Evolutionary conservation across 2,888 invertebrate genomes (phyloP), one percentile per base, ranked within the genome.

Genomic region (Cynaeus angustus): DNA sequence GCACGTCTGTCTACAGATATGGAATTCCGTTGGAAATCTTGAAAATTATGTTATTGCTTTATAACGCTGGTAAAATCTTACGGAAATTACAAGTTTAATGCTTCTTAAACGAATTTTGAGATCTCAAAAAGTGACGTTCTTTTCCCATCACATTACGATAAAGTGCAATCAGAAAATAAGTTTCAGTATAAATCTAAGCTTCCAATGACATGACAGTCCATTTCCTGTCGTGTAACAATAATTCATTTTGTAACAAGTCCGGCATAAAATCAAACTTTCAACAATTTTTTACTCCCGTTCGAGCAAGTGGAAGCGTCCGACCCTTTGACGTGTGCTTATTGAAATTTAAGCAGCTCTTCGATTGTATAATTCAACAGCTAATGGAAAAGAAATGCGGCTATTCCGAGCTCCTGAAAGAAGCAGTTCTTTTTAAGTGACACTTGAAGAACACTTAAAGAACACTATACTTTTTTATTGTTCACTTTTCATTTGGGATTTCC

Each of bases 351-450:
- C 70, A 74, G 75, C 72, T 68, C 74, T 73, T 38, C 78, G 73
- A 75, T 77, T 79, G 78, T 76, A 79, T 80, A 78, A 80, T 80
- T 80, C 77, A 79, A 73, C 46, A 38, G 28, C 70, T 66, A 70
- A 70, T 70, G 70, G 70, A 70, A 69, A 66, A 66, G 66, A 70
- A 70, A 70, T 53, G 61, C n/a, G 52, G 55, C 66, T 41, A 66
- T 66, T 70, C 52, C 55, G 61, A 64, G 64, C 58, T 59, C 50
- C 59, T 59, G 56, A 70, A 66, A 53, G 58, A 48, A 61, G 38
- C 46, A 48, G 48, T 61, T 61, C 38, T 12, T 58, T 43, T 45
- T 33, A 46, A 59, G 46, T 59, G 59, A 30, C 59, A 59, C 45
- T 61, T n/a, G 28, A 61, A 9, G 3, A 46, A 61, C 61, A 61